These are phyloP conservation scores for Plectrocnemia conspersa DNA, from an alignment of 1,140 invertebrate species.

Conservation along the genomic window DNA sequence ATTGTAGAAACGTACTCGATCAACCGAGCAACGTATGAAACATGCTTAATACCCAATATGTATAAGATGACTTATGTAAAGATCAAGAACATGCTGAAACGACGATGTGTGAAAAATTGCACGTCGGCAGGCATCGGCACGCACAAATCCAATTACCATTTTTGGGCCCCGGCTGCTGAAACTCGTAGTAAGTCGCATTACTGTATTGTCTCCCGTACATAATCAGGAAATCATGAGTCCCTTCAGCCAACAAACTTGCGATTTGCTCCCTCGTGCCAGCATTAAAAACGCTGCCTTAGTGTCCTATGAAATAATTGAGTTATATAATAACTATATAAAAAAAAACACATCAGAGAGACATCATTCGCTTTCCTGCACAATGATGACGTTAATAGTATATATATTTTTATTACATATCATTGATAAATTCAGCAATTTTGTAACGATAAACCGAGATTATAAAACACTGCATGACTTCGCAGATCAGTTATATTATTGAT, in stretches of 20 bases:
- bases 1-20: not conserved
- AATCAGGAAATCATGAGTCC: slow-evolving; percentile 3
- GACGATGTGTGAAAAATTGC: not conserved
- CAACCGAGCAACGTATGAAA: not conserved
- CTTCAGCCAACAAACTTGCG: slow-evolving; percentile 5
- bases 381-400: too few relatives aligned
- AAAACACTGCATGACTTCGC: too few relatives aligned
- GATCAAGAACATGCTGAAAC: not conserved
- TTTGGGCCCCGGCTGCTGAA: slow-evolving; percentile 13
- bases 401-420: too few relatives aligned
- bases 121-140: not conserved
- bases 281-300: not conserved
- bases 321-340: not conserved
- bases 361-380: too few relatives aligned
- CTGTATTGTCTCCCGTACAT: slow-evolving; percentile 25
- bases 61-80: not conserved
- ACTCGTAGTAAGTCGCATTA: slow-evolving; percentile 24
- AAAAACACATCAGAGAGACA: not conserved
- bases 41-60: not conserved
- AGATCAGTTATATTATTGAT: too few relatives aligned
- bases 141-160: slow-evolving; percentile 25
- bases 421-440: too few relatives aligned
- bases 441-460: too few relatives aligned
- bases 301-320: too few relatives aligned
- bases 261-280: not conserved